Percentiles rank a stretch among this genome's conserved stretches.
Conservation (phyloP, 2,797 vertebrate species). For the Pipistrellus pipistrellus region DNA sequence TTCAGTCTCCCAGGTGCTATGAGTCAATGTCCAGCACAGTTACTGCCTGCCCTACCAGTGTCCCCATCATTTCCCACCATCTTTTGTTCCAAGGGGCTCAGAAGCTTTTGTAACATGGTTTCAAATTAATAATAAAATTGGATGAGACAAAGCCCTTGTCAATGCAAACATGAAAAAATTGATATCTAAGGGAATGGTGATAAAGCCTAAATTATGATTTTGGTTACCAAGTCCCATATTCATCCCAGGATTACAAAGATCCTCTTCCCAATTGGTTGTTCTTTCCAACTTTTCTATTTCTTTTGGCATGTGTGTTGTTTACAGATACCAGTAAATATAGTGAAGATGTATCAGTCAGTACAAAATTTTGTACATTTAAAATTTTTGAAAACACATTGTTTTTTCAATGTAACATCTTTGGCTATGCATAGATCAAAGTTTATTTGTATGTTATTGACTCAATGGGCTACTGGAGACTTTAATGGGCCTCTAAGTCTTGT, state of each 20-base stretch:
- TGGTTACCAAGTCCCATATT: background rate
- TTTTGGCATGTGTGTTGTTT: background rate
- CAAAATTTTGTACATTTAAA: constrained; percentile 19
- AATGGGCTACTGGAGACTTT: background rate
- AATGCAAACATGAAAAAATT: constrained; percentile 18
- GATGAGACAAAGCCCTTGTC: background rate
- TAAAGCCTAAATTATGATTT: background rate
- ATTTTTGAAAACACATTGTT: constrained; percentile 42
- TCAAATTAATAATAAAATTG: constrained; percentile 27
- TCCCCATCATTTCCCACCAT: background rate
- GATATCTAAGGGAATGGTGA: background rate
- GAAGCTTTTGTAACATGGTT: constrained; percentile 20
- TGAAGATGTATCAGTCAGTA: background rate
- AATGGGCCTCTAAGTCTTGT: background rate
- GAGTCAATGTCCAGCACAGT: background rate
- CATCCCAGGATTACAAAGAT: background rate
- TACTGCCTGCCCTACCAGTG: background rate
- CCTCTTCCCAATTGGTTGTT: background rate
- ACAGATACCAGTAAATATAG: background rate
- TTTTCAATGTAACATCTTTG: background rate
- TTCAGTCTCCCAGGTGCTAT: background rate
- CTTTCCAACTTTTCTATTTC: background rate
- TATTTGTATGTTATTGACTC: background rate
- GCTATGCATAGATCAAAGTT: constrained; percentile 35
- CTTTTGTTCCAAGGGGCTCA: background rate